Evolutionary conservation across 2,113 vertebrate species (phyloP).

Genomic region (Nothoprocta pentlandii): DNA sequence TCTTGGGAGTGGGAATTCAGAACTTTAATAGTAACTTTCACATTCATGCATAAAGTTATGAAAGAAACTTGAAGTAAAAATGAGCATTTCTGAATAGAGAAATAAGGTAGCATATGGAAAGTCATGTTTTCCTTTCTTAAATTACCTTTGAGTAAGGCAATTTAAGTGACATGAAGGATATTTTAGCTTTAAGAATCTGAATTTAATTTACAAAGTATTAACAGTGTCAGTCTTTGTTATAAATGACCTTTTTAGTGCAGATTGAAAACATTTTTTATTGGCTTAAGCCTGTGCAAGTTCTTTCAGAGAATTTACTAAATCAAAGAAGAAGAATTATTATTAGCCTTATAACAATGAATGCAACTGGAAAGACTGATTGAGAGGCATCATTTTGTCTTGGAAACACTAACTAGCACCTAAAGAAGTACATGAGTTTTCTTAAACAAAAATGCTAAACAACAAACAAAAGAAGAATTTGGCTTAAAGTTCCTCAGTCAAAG

Average conservation of each 20-base stretch:
- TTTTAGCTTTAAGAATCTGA: neutral
- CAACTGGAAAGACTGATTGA: neutral
- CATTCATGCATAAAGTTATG: slow-evolving; percentile 39
- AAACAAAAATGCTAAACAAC: neutral
- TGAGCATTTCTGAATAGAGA: slow-evolving; percentile 35
- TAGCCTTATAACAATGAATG: neutral
- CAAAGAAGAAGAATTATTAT: slow-evolving; percentile 11
- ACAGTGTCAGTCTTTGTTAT: neutral
- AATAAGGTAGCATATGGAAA: neutral
- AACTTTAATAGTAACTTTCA: slow-evolving; percentile 49
- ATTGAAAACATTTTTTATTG: neutral
- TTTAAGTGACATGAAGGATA: slow-evolving; percentile 13
- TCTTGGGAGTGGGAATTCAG: slow-evolving; percentile 27
- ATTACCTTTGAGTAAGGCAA: neutral
- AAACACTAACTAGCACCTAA: neutral
- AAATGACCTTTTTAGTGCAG: neutral
- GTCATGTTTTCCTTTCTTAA: neutral
- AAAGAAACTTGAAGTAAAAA: slow-evolving; percentile 21
- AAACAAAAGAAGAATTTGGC: neutral
- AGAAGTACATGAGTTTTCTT: neutral
- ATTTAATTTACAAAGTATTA: slow-evolving; percentile 6
- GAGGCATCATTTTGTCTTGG: neutral
- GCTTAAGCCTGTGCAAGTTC: neutral
- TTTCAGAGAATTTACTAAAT: slow-evolving; percentile 30
- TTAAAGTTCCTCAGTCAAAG: neutral